Conservation (phyloP, 2,888 invertebrate species). For the Stramonita haemastoma region DNA sequence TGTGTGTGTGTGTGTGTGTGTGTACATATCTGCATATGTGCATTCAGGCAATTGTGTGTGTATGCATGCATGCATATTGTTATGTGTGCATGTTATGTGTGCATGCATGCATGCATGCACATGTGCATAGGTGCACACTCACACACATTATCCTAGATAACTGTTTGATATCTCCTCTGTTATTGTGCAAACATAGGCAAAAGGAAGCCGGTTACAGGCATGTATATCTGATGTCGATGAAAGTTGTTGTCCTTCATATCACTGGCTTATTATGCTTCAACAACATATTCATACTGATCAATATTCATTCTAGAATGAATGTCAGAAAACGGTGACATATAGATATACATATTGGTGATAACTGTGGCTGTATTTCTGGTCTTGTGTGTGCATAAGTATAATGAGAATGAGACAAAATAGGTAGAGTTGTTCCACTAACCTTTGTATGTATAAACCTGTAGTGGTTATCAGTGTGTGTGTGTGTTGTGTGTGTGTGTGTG, state of each 20-base stretch:
- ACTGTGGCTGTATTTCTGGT: no score
- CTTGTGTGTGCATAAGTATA: no score
- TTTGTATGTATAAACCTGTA: neutral
- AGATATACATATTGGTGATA: no score
- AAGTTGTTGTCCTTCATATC: neutral
- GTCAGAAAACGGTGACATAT: no score
- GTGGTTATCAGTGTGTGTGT: neutral
- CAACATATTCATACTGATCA: no score
- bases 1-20: neutral
- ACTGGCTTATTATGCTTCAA: neutral
- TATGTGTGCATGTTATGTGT: neutral
- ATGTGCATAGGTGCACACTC: neutral
- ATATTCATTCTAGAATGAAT: no score
- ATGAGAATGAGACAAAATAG: no score
- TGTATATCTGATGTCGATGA: neutral
- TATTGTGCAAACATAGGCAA: neutral
- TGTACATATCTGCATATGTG: neutral
- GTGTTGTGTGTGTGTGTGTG: neutral
- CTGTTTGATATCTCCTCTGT: neutral
- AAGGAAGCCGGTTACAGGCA: slow-evolving; percentile 19
- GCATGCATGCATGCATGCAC: neutral
- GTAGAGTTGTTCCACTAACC: no score
- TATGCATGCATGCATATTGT: neutral
- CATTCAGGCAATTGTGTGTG: neutral
- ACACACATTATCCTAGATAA: neutral